Evolutionary conservation across 92 coral and sea anemone genomes (phyloP), one percentile per base, ranked within the genome.

Genomic region (Actinostola sp.): DNA sequence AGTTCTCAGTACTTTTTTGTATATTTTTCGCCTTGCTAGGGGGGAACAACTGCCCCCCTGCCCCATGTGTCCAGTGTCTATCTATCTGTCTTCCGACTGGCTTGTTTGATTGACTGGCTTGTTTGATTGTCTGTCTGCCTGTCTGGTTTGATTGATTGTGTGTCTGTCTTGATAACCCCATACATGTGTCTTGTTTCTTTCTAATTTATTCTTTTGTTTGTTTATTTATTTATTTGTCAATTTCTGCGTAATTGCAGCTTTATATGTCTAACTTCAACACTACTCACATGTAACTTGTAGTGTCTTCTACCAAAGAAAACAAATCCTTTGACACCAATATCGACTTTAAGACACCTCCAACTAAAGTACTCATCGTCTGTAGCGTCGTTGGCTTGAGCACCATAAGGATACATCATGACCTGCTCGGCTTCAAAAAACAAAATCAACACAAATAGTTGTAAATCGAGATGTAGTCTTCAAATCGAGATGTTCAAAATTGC

Each of bases 281-380:
- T 11, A 69, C 85, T 41, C 12, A 80, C 85, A 53, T 51, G 34
- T 2, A 71, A 43, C 38, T 51, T 62, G n/a, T 33, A 62, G 73
- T 71, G 78, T 13, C 85, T 60, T 71, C 29, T 80, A 6, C 23
- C 61, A 52, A 25, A 71, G 15, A 80, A 51, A n/a, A 24, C 41
- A 6, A 80, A 25, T 19, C 85, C 85, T 14, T 44, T 46, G 0
- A 12, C 1, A 3, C 53, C 59, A 16, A 71, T 32, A 15, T n/a
- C 15, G n/a, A 71, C 5, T 43, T 15, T 38, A 19, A 45, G 23
- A 31, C 85, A 80, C 28, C 10, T 80, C 34, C 14, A 49, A 21
- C n/a, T 2, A 1, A 8, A 0, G 33, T 10, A 51, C 14, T 49
- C 10, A 17, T 38, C 8, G 41, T 64, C 17, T 20, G n/a, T 0